Percentiles rank a stretch among this genome's conserved stretches.
phyloP scores from a whole-genome alignment of 2,888 invertebrate species.

The Aporophyla nigra region DNA sequence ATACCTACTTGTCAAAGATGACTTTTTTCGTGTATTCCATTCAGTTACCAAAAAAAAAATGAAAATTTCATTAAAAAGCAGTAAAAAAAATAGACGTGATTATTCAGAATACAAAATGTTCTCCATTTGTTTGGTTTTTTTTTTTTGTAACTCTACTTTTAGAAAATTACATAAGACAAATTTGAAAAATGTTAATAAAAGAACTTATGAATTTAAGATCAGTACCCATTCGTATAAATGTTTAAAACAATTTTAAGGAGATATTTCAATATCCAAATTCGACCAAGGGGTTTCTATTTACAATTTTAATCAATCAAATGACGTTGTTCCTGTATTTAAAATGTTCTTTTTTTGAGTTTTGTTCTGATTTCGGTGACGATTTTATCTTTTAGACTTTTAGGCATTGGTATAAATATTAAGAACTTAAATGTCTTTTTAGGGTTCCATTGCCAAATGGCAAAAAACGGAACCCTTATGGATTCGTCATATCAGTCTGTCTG shows the following conservation, averaged over 20 bases:
- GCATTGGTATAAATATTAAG: background rate
- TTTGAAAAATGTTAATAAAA: constrained; percentile 21
- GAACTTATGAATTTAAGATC: constrained; percentile 39
- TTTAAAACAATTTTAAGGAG: constrained; percentile 45
- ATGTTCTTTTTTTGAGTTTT: background rate
- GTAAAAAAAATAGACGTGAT: constrained; percentile 15
- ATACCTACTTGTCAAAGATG: background rate
- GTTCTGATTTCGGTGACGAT: background rate
- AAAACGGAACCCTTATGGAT: no score
- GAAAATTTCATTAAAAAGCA: constrained; percentile 44
- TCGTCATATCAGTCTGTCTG: no score
- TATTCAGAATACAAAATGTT: constrained; percentile 27
- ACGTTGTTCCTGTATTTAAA: constrained; percentile 47
- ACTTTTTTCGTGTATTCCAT: constrained; percentile 9
- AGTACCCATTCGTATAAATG: constrained; percentile 49
- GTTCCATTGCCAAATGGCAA: no score
- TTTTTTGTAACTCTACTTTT: constrained; percentile 7
- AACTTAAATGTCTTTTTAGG: no score
- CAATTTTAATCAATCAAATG: constrained; percentile 58
- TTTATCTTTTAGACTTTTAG: background rate
- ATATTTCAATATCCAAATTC: constrained; percentile 39
- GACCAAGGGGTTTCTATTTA: constrained; percentile 53
- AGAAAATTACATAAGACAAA: constrained; percentile 40
- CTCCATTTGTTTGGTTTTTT: constrained; percentile 13
- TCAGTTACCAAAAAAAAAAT: constrained; percentile 36